Conservation (phyloP, 2,113 vertebrate species). For the Dipodomys merriami region DNA sequence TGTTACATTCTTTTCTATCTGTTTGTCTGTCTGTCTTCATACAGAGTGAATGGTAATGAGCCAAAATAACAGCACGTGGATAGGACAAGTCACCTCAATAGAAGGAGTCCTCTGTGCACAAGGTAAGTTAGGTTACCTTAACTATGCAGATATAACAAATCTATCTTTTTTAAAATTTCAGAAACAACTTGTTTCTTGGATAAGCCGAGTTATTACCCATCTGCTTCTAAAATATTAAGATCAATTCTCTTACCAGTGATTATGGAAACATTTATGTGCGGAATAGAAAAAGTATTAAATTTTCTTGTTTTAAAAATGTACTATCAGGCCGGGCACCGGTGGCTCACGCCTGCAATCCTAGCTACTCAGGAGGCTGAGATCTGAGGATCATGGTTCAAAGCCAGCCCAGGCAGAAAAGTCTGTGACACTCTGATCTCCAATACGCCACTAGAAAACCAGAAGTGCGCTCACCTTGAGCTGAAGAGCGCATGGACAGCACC, state of each 20-base stretch:
- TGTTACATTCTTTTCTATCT: neutral
- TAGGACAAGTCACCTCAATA: neutral
- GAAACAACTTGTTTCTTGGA: neutral
- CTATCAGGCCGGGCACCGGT: neutral
- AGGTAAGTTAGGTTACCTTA: neutral
- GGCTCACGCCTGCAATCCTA: too few relatives aligned
- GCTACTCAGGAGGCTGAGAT: too few relatives aligned
- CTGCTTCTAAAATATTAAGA: neutral
- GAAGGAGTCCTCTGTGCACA: neutral
- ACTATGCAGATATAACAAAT: neutral
- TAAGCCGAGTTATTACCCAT: conserved; percentile 1
- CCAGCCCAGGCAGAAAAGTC: too few relatives aligned
- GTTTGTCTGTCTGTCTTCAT: neutral
- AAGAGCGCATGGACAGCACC: too few relatives aligned
- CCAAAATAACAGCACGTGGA: neutral
- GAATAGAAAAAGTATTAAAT: conserved; percentile 15
- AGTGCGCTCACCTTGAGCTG: too few relatives aligned
- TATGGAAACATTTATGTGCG: neutral
- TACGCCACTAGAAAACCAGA: too few relatives aligned
- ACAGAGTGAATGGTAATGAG: neutral
- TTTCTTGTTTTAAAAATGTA: conserved; percentile 51
- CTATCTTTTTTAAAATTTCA: neutral
- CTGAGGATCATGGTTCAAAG: too few relatives aligned
- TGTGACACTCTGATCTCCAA: too few relatives aligned
- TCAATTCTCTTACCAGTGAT: neutral